Evolutionary conservation across 2,797 vertebrate genomes (phyloP).

Genomic region (Mormyrops boulengeri): DNA sequence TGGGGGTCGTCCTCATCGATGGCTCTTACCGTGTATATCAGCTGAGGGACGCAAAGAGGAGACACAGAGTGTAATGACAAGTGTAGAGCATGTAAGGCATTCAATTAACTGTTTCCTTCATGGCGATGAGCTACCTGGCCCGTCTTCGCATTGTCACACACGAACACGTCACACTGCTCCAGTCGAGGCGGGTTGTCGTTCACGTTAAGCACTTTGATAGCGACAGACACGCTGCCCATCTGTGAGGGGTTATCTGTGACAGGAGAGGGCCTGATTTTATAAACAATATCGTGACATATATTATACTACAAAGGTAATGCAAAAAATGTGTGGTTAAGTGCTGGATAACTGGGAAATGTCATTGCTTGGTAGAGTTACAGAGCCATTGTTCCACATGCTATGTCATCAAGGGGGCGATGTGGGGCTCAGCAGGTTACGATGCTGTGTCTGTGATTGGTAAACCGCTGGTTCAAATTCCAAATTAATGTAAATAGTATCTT

Average conservation of each 20-base stretch:
- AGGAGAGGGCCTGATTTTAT: background rate
- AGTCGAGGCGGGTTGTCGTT: constrained; percentile 69
- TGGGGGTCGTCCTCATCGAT: constrained; percentile 66
- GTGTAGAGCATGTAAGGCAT: background rate
- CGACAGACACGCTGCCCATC: constrained; percentile 64
- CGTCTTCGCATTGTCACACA: constrained; percentile 68
- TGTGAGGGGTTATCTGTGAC: constrained; percentile 64
- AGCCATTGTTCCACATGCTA: background rate
- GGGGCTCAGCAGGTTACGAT: background rate
- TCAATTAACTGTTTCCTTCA: background rate
- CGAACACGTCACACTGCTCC: constrained; percentile 64
- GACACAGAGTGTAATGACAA: background rate
- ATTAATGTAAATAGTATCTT: background rate
- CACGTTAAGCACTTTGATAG: constrained; percentile 64
- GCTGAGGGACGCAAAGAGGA: constrained; percentile 44
- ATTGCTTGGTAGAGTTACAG: background rate
- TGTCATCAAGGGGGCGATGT: background rate
- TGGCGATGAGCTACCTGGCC: constrained; percentile 60
- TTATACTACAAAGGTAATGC: background rate
- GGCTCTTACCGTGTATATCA: constrained; percentile 71
- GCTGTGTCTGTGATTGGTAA: background rate
- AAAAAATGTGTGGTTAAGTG: background rate
- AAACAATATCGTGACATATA: background rate
- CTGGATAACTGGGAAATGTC: background rate
- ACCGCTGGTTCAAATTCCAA: background rate